These are phyloP conservation scores for Nymphicus hollandicus DNA, from an alignment of 2,113 vertebrate genomes.

Conservation along the genomic window DNA sequence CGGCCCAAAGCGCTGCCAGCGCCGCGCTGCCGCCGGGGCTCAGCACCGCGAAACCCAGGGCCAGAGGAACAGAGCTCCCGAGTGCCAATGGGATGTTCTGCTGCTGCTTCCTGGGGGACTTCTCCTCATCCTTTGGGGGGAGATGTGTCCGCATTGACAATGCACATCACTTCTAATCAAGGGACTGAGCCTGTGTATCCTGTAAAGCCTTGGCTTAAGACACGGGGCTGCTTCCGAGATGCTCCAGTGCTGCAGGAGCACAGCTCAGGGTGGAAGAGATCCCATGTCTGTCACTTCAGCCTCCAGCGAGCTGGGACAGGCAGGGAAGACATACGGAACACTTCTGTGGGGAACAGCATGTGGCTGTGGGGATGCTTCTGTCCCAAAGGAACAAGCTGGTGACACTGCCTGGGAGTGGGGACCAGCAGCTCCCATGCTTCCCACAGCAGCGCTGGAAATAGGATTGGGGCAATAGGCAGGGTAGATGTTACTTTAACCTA, in stretches of 20 bases:
- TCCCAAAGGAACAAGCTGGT: neutral
- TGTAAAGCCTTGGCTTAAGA: neutral
- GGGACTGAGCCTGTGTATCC: neutral
- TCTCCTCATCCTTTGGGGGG: neutral
- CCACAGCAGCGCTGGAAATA: rapidly evolving
- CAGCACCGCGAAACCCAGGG: rapidly evolving
- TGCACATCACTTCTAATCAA: rapidly evolving
- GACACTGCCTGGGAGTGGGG: neutral
- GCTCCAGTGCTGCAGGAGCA: neutral
- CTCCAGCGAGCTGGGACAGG: neutral
- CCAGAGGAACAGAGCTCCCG: neutral
- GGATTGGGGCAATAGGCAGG: rapidly evolving
- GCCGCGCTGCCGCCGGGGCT: neutral
- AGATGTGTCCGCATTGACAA: neutral
- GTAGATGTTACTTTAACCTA: rapidly evolving
- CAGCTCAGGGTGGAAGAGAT: neutral
- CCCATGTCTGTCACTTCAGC: neutral
- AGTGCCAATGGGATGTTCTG: rapidly evolving
- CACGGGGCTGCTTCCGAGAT: neutral
- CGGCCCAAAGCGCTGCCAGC: neutral
- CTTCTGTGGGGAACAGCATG: neutral
- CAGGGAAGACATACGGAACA: neutral
- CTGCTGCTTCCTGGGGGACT: rapidly evolving
- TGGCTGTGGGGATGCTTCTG: neutral
- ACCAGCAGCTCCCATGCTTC: neutral